Conservation (phyloP, 2,888 invertebrate species). For the Epinotia brunnichana region DNA sequence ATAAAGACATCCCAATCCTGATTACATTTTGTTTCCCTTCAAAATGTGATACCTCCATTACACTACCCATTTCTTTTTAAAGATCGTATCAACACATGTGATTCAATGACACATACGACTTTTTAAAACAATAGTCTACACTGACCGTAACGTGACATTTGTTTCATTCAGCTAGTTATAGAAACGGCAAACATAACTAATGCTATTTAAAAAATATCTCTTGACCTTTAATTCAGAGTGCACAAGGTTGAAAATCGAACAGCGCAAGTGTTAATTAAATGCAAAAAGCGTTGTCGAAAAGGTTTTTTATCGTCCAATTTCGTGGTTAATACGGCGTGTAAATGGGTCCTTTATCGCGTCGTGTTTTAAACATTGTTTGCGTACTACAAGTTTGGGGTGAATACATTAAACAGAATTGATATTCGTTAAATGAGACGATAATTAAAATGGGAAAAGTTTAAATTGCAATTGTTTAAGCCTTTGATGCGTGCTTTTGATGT, state of each 20-base stretch:
- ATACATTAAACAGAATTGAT: constrained; percentile 67
- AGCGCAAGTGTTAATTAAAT: constrained; percentile 40
- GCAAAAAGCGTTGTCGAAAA: constrained; percentile 53
- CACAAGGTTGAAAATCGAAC: constrained; percentile 52
- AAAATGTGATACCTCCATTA: constrained; percentile 79
- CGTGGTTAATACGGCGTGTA: constrained; percentile 79
- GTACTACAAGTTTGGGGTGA: constrained; percentile 69
- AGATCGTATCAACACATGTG: constrained; percentile 2
- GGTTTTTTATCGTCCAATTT: constrained; percentile 76
- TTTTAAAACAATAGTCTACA: neutral
- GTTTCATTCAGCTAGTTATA: constrained; percentile 75
- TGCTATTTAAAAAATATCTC: constrained; percentile 17
- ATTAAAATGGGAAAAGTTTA: constrained; percentile 44
- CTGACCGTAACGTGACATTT: constrained; percentile 73
- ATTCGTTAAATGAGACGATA: constrained; percentile 43
- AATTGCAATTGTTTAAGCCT: constrained; percentile 41
- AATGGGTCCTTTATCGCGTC: constrained; percentile 81
- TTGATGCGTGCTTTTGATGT: constrained; percentile 35
- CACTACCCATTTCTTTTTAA: constrained; percentile 47
- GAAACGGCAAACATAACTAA: constrained; percentile 47
- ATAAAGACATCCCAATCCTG: constrained; percentile 25
- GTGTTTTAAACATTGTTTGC: constrained; percentile 76
- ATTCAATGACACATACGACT: neutral
- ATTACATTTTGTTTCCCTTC: constrained; percentile 63
- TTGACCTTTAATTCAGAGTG: constrained; percentile 11